Evolutionary conservation across 2,797 vertebrate genomes (phyloP).

Genomic region (Siniperca undulata): DNA sequence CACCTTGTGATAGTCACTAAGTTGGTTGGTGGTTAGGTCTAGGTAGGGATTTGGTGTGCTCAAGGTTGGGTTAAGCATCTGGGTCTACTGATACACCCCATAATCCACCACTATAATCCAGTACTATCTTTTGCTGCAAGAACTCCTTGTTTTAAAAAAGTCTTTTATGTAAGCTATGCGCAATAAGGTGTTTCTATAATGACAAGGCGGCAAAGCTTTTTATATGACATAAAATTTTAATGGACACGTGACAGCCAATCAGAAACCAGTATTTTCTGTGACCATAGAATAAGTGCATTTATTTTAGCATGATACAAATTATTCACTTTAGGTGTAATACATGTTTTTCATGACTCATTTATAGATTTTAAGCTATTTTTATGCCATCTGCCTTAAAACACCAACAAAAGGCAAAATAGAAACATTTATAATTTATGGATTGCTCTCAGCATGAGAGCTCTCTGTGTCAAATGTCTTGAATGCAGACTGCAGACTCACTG

Average conservation of each 20-base stretch:
- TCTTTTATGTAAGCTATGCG: neutral
- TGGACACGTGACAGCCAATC: slow-evolving; percentile 3
- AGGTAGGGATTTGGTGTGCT: neutral
- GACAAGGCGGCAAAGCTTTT: neutral
- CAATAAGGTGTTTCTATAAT: neutral
- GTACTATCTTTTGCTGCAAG: neutral
- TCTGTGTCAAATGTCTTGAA: slow-evolving; percentile 23
- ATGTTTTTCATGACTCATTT: slow-evolving; percentile 24
- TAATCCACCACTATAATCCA: neutral
- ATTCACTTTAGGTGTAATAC: slow-evolving; percentile 23
- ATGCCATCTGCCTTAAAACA: slow-evolving; percentile 39
- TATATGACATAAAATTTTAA: slow-evolving; percentile 5
- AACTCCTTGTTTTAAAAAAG: neutral
- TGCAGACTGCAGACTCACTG: neutral
- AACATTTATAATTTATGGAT: slow-evolving; percentile 42
- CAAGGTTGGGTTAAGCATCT: neutral
- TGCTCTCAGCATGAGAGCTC: slow-evolving; percentile 30
- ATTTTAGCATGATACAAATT: neutral
- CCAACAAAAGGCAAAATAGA: slow-evolving; percentile 46
- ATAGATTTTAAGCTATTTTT: slow-evolving; percentile 30
- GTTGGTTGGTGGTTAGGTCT: neutral
- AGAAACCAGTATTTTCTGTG: neutral
- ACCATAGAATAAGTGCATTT: neutral
- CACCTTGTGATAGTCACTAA: neutral
- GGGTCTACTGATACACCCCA: neutral